These are phyloP conservation scores for Pteronura brasiliensis DNA, from an alignment of 2,113 vertebrate species.

Conservation along the genomic window DNA sequence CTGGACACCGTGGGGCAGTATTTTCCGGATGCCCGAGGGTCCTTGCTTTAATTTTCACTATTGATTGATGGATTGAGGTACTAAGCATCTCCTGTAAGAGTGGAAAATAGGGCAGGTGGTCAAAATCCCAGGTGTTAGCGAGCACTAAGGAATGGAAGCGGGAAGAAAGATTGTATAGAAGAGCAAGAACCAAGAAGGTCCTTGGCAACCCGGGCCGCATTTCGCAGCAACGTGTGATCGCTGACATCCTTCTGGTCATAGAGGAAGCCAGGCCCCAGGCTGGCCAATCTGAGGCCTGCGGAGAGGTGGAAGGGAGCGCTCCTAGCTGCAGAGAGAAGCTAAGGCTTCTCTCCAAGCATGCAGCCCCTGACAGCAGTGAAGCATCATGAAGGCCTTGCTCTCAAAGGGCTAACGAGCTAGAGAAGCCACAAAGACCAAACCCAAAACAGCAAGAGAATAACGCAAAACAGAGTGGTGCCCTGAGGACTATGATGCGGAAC, in stretches of 20 bases:
- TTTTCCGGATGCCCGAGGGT: not conserved
- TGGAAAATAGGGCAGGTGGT: not conserved
- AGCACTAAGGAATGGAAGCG: not conserved
- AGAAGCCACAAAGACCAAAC: not conserved
- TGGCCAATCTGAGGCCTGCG: not conserved
- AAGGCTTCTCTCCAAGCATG: not conserved
- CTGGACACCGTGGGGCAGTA: not conserved
- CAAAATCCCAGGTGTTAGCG: not conserved
- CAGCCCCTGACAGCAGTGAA: not conserved
- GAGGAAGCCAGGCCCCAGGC: not conserved
- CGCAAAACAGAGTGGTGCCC: not conserved
- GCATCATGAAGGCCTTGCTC: not conserved
- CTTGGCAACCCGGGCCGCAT: no score
- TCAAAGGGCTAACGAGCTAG: not conserved
- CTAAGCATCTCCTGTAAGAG: not conserved
- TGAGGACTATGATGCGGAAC: rapidly evolving
- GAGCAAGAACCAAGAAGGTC: not conserved
- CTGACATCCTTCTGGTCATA: not conserved
- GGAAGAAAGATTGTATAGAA: not conserved
- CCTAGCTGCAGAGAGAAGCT: not conserved
- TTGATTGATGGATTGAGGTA: not conserved
- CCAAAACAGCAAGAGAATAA: not conserved
- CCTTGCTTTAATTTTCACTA: not conserved
- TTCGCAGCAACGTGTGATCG: not conserved
- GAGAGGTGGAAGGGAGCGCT: not conserved